phyloP scores from a whole-genome alignment of 2,113 vertebrate genomes.

The Apteryx owenii region DNA sequence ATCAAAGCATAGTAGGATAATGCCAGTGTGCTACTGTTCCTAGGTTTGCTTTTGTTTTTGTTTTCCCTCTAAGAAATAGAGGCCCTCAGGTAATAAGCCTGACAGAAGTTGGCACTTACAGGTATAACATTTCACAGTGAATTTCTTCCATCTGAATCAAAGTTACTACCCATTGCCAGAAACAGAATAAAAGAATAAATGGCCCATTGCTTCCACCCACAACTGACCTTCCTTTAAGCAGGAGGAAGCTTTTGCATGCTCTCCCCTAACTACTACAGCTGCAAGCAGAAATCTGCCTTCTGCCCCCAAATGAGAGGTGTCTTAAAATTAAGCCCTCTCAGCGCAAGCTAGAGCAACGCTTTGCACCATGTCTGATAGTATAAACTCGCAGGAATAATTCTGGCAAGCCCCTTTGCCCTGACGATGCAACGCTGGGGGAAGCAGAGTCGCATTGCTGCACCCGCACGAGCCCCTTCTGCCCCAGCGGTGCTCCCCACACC shows the following conservation, averaged over 20 bases:
- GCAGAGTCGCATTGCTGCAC: rapidly evolving
- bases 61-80: not conserved
- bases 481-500: not conserved
- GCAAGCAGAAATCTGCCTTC: not conserved
- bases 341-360: not conserved
- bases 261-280: not conserved
- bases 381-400: not conserved
- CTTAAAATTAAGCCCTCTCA: not conserved
- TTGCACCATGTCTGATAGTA: not conserved
- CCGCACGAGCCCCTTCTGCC: not conserved
- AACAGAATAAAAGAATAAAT: not conserved
- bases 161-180: not conserved
- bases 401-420: not conserved
- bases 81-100: not conserved
- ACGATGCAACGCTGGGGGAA: rapidly evolving
- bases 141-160: not conserved
- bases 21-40: not conserved
- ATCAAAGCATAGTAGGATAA: not conserved
- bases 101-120: not conserved
- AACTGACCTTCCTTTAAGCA: not conserved
- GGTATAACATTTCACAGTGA: not conserved
- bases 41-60: conserved; percentile 1
- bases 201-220: not conserved
- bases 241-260: not conserved
- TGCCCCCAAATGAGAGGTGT: not conserved